Evolutionary conservation across 1,140 invertebrate species (phyloP).

Genomic region (Drosophila suzukii): DNA sequence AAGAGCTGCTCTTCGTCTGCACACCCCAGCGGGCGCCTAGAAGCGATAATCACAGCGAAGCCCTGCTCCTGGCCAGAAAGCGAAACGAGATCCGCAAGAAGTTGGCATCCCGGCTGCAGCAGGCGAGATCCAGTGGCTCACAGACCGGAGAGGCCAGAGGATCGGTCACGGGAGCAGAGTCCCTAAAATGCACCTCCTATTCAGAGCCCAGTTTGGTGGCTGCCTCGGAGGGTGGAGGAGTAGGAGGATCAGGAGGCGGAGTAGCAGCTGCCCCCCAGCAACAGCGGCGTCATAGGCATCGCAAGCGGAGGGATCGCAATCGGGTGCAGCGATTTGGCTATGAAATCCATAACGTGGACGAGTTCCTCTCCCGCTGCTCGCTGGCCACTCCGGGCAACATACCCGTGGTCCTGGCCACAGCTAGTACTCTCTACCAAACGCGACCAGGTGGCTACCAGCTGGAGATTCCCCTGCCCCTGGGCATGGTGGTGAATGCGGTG

Average conservation of each 20-base stretch:
- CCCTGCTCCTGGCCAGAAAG: slow-evolving; percentile 68
- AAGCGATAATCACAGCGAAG: slow-evolving; percentile 67
- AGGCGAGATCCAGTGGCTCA: slow-evolving; percentile 46
- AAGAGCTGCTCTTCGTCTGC: slow-evolving; percentile 81
- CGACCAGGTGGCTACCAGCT: slow-evolving; percentile 88
- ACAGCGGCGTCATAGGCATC: slow-evolving; percentile 83
- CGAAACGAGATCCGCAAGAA: slow-evolving; percentile 79
- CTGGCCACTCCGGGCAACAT: slow-evolving; percentile 89
- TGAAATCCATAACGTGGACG: slow-evolving; percentile 90
- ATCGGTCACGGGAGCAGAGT: slow-evolving; percentile 33
- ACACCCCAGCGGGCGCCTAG: slow-evolving; percentile 71
- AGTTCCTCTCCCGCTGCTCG: slow-evolving; percentile 88
- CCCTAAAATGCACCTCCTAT: slow-evolving; percentile 77
- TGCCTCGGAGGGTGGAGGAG: slow-evolving; percentile 63
- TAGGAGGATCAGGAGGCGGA: slow-evolving; percentile 6
- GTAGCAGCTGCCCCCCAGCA: slow-evolving; percentile 10
- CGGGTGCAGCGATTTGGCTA: slow-evolving; percentile 88
- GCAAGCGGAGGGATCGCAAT: slow-evolving; percentile 85
- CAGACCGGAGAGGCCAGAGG: slow-evolving; percentile 19
- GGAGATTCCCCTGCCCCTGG: slow-evolving; percentile 90
- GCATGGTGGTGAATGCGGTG: slow-evolving; percentile 93
- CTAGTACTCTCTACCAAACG: slow-evolving; percentile 91
- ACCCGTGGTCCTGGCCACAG: slow-evolving; percentile 91
- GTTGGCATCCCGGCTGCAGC: slow-evolving; percentile 59
- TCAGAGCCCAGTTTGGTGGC: slow-evolving; percentile 81